These are phyloP conservation scores for Hyalella azteca DNA, from an alignment of 2,888 invertebrate genomes.

Conservation along the genomic window DNA sequence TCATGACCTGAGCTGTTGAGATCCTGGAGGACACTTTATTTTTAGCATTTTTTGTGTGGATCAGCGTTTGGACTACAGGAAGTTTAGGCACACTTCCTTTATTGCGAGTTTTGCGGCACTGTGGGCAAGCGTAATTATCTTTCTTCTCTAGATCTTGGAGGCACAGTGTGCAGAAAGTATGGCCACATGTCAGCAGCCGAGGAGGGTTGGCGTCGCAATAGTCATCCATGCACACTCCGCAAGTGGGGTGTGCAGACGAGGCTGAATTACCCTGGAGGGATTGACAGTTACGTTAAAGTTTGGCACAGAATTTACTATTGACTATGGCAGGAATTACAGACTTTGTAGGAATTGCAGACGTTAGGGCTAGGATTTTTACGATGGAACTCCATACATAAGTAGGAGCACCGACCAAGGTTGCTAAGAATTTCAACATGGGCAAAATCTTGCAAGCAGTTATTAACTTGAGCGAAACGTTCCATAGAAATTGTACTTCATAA, in stretches of 20 bases:
- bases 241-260: not conserved
- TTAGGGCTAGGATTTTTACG: not conserved
- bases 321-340: not conserved
- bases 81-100: not conserved
- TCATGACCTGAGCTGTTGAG: not conserved
- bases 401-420: not conserved
- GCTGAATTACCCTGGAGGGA: not conserved
- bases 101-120: not conserved
- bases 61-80: not conserved
- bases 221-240: slow-evolving; percentile 1
- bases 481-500: not conserved
- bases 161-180: not conserved
- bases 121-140: not conserved
- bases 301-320: not conserved
- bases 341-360: not conserved
- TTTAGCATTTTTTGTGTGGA: not conserved
- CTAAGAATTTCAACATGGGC: not conserved
- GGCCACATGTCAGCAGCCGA: not conserved
- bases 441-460: not conserved
- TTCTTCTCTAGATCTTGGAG: not conserved
- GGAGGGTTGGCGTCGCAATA: not conserved
- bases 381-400: not conserved
- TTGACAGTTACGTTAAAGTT: not conserved
- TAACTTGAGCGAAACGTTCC: not conserved
- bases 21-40: not conserved